Evolutionary conservation across 2,888 invertebrate genomes (phyloP).

Genomic region (Trachelus iudaicus): DNA sequence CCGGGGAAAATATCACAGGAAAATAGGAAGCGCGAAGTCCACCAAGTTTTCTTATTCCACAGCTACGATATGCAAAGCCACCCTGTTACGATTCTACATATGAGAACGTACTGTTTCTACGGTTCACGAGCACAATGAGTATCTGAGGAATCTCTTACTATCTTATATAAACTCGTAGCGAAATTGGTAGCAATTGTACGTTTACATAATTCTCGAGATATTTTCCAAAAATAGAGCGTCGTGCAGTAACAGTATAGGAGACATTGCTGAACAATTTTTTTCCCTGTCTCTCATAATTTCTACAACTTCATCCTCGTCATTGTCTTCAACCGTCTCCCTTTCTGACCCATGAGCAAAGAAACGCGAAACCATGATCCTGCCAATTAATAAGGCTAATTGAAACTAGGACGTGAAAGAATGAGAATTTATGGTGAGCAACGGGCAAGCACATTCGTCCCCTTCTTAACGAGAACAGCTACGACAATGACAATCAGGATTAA

Average conservation of each 20-base stretch:
- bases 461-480: neutral
- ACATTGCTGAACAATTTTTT: neutral
- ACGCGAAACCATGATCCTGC: slow-evolving; percentile 33
- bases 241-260: neutral
- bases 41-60: neutral
- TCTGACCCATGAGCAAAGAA: slow-evolving; percentile 18
- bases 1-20: neutral
- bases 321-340: neutral
- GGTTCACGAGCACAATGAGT: neutral
- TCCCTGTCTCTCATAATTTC: neutral
- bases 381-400: slow-evolving; percentile 49
- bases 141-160: neutral
- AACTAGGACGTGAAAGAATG: slow-evolving; percentile 40
- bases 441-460: neutral
- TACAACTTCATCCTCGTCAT: neutral
- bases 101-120: neutral
- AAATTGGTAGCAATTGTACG: slow-evolving; percentile 45
- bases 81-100: neutral
- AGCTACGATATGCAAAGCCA: neutral
- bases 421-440: slow-evolving; percentile 44
- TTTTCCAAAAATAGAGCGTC: neutral
- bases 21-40: neutral
- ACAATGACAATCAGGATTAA: neutral
- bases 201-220: slow-evolving; percentile 32
- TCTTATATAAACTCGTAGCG: slow-evolving; percentile 38